Percentiles rank a stretch among this genome's conserved stretches.
Evolutionary conservation across 2,888 invertebrate species (phyloP).

Genomic region (Pyrocoelia pectoralis): DNA sequence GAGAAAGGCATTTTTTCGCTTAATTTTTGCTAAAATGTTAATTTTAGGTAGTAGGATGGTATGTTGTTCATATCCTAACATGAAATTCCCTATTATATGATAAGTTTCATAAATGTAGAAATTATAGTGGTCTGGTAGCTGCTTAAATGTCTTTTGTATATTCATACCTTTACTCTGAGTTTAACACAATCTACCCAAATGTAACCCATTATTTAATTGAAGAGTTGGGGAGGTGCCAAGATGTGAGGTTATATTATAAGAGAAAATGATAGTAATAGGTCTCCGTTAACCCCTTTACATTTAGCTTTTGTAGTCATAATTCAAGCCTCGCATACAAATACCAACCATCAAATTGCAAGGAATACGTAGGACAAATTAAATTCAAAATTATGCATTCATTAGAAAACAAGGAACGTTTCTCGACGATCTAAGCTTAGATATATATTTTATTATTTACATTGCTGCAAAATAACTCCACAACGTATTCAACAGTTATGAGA

Average conservation of each 20-base stretch:
- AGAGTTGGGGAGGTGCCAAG: slow-evolving; percentile 45
- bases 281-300: slow-evolving; percentile 37
- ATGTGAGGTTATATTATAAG: slow-evolving; percentile 34
- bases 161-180: slow-evolving; percentile 39
- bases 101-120: background rate
- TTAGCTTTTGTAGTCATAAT: slow-evolving; percentile 18
- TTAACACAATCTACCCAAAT: slow-evolving; percentile 41
- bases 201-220: slow-evolving; percentile 48
- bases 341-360: slow-evolving; percentile 12
- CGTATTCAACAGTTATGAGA: slow-evolving; percentile 34
- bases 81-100: background rate
- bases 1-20: background rate
- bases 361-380: slow-evolving; percentile 17
- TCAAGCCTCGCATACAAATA: slow-evolving; percentile 16
- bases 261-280: slow-evolving; percentile 37
- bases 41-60: background rate
- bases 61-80: background rate
- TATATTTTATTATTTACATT: slow-evolving; percentile 27
- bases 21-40: background rate
- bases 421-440: slow-evolving; percentile 25
- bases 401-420: slow-evolving; percentile 28
- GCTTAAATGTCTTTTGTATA: slow-evolving; percentile 42
- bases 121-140: slow-evolving; percentile 18
- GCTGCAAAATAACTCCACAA: slow-evolving; percentile 30
- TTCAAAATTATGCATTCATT: slow-evolving; percentile 20